A percentile compares a stretch with the other conserved stretches of the same genome.
Evolutionary conservation across 2,888 invertebrate species (phyloP).

Genomic region (Cerastis leucographa): DNA sequence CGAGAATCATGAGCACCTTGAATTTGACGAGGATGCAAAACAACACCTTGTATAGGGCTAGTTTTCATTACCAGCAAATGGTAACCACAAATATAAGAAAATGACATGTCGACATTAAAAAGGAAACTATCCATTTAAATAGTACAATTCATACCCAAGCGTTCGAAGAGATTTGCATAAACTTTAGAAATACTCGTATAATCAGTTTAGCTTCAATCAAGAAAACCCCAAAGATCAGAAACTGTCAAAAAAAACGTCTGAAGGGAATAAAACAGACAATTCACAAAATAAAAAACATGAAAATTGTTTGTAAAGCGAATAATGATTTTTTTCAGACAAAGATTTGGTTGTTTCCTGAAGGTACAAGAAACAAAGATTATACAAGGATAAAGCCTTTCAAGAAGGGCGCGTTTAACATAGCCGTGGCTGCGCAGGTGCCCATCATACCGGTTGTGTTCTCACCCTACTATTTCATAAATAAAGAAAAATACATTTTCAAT

Average conservation of each 20-base stretch:
- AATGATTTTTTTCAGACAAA: constrained; percentile 87
- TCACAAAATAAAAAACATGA: constrained; percentile 65
- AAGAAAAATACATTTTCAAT: constrained; percentile 82
- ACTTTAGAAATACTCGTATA: constrained; percentile 27
- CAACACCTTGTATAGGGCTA: too few species aligned
- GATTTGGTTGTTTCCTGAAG: constrained; percentile 93
- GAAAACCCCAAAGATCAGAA: constrained; percentile 75
- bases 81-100: not conserved
- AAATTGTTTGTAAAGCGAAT: constrained; percentile 38
- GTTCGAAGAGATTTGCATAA: constrained; percentile 12
- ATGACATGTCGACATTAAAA: not conserved
- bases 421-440: constrained; percentile 92
- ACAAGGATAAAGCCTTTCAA: constrained; percentile 92
- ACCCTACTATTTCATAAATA: constrained; percentile 91
- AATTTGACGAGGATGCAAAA: too few species aligned
- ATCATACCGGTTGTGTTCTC: constrained; percentile 93
- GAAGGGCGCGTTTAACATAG: constrained; percentile 93
- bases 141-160: not conserved
- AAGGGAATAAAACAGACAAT: constrained; percentile 78
- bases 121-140: not conserved
- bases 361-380: constrained; percentile 90
- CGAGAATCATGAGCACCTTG: too few species aligned
- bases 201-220: constrained; percentile 51
- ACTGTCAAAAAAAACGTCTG: constrained; percentile 85
- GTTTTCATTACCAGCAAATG: not conserved